Base-by-base conservation (phyloP, 2,888 invertebrate genomes). In the Tachystola acroxantha region DNA sequence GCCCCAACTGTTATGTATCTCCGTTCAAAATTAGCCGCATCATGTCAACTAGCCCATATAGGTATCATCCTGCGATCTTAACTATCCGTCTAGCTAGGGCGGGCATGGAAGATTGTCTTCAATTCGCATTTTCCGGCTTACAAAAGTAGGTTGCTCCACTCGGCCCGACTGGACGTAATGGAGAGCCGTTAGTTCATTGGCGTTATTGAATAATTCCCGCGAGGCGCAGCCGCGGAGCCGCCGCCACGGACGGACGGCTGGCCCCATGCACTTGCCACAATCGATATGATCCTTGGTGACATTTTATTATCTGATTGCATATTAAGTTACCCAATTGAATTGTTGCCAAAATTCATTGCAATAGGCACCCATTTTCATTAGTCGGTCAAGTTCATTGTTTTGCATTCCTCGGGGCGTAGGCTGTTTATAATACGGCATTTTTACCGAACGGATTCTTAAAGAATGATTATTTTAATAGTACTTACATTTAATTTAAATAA, bases 91-190 rank as follows among this genome's bases (percentile, higher is more conserved):
- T 54, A 64, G 57, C 57, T 65, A 65, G 71, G 70, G 69, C 67
- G 70, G 71, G 67, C 70, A 58, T 63, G 63, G 65, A 77, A 80
- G 81, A 84, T 85, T 84, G 75, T 69, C 68, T 78, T 81, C 80
- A 85, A 85, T 85, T 85, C 78, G 74, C 71, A 81, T 81, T 80
- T 79, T 84, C 85, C 85, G 84, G 82, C 79, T 70, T 74, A 70
- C 61, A 71, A 76, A 84, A 77, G 71, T 82, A 81, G 81, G 80
- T 78, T 81, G 79, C 64, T 68, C 68, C 65, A 68, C 65, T 66
- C 64, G 50, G 61, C 60, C 70, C 72, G 72, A 63, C 65, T 75
- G 71, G 72, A 69, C 66, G 70, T 70, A 75, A 79, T 78, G 66
- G 80, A 74, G 82, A 79, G 77, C 79, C 81, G 81, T 81, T 79